Evolutionary conservation across 1,140 invertebrate species (phyloP).

Genomic region (Neodiprion fabricii): DNA sequence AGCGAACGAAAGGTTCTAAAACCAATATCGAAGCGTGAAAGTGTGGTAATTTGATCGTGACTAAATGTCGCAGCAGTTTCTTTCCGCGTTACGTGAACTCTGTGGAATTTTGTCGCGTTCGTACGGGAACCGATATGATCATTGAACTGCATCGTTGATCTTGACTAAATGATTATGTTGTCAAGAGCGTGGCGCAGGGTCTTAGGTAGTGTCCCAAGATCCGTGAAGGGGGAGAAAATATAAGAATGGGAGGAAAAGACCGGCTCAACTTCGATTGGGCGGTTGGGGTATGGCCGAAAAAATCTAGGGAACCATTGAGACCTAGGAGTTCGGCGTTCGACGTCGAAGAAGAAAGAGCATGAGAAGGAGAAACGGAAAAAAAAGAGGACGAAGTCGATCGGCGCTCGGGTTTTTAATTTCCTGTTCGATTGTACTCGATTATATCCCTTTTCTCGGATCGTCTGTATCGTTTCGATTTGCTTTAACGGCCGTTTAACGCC

Average conservation of each 20-base stretch:
- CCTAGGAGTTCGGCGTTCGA: background rate
- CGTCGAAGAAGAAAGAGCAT: background rate
- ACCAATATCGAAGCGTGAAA: too few species aligned
- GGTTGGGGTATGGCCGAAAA: background rate
- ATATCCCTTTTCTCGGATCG: slow-evolving; percentile 28
- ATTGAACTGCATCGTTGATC: background rate
- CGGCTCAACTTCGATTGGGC: background rate
- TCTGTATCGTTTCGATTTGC: slow-evolving; percentile 9
- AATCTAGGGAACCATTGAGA: background rate
- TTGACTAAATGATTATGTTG: slow-evolving; percentile 15
- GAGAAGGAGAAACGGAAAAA: background rate
- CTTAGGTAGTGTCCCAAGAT: slow-evolving; percentile 15
- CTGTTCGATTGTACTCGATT: slow-evolving; percentile 39
- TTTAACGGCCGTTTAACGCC: background rate
- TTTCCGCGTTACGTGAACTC: too few species aligned
- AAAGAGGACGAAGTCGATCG: slow-evolving; percentile 8
- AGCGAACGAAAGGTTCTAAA: too few species aligned
- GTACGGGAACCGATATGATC: too few species aligned
- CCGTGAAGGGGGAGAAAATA: background rate
- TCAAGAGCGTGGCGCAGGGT: slow-evolving; percentile 15
- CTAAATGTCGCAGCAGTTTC: too few species aligned
- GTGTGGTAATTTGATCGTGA: too few species aligned
- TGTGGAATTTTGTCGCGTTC: too few species aligned
- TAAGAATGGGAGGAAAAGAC: background rate
- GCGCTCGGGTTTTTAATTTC: slow-evolving; percentile 35